Conservation (phyloP, 2,113 vertebrate species). For the Phycodurus eques region DNA sequence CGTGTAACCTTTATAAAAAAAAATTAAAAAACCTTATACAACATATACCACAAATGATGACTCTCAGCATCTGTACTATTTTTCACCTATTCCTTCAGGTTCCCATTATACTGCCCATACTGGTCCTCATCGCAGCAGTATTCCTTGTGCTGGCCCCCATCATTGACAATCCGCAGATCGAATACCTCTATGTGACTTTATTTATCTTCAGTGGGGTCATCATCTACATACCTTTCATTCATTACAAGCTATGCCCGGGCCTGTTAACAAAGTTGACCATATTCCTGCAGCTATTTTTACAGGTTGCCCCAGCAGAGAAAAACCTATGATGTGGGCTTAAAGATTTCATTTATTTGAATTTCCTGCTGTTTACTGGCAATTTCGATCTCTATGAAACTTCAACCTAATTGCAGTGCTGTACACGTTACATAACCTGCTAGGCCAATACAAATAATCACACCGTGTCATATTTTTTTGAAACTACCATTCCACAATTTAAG, state of each 20-base stretch:
- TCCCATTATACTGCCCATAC: constrained; percentile 78
- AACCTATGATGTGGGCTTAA: constrained; percentile 54
- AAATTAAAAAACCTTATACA: too few relatives aligned
- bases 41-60: too few relatives aligned
- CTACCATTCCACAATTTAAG: too few relatives aligned
- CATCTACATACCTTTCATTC: constrained; percentile 83
- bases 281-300: constrained; percentile 84
- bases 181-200: constrained; percentile 80
- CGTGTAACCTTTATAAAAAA: neutral
- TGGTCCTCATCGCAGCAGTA: constrained; percentile 76
- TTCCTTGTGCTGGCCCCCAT: constrained; percentile 84
- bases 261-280: constrained; percentile 73
- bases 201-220: constrained; percentile 81
- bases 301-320: constrained; percentile 79
- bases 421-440: too few relatives aligned
- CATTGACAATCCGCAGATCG: constrained; percentile 77
- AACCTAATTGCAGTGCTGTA: too few relatives aligned
- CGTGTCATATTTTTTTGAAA: too few relatives aligned
- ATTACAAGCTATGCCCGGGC: constrained; percentile 73
- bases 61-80: too few relatives aligned
- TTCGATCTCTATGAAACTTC: too few relatives aligned
- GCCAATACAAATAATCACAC: too few relatives aligned
- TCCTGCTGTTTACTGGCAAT: neutral
- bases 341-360: neutral
- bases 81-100: constrained; percentile 65